A percentile compares a stretch with the other conserved stretches of the same genome.
phyloP scores from a whole-genome alignment of 2,797 vertebrate genomes.

The Malurus leucopterus region DNA sequence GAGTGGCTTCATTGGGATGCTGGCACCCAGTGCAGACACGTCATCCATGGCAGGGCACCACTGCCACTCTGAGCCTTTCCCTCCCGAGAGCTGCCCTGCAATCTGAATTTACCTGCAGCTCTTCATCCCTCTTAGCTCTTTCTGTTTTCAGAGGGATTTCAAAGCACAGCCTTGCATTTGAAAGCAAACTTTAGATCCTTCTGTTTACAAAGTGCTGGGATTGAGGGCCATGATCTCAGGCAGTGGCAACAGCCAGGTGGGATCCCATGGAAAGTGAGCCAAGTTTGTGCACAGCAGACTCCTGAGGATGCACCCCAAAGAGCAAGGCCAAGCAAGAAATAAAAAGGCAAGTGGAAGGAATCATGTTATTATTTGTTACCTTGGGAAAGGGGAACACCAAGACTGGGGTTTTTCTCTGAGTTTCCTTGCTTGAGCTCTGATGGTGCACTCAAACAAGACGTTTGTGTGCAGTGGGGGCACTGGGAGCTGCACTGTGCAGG shows the following conservation, averaged over 20 bases:
- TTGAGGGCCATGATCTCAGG: accelerated
- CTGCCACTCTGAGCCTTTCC: background rate
- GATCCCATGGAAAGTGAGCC: accelerated
- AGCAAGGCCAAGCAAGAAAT: background rate
- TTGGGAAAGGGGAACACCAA: background rate
- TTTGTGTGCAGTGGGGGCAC: accelerated
- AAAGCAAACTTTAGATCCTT: background rate
- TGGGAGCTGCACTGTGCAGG: accelerated
- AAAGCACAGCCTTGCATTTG: background rate
- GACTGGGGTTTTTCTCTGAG: background rate
- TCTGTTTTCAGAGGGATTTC: background rate
- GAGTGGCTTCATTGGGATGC: background rate
- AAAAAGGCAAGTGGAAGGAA: background rate
- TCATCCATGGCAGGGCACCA: accelerated
- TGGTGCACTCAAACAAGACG: background rate
- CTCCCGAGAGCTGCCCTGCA: background rate
- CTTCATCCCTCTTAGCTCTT: background rate
- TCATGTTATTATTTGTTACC: background rate
- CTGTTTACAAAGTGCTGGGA: background rate
- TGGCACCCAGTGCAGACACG: background rate
- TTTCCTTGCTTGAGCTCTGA: background rate
- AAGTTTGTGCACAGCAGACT: background rate
- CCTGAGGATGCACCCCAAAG: background rate
- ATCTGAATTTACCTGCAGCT: background rate
- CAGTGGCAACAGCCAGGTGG: background rate